Conservation (phyloP, 1,140 invertebrate genomes). For the Whitmania pigra region DNA sequence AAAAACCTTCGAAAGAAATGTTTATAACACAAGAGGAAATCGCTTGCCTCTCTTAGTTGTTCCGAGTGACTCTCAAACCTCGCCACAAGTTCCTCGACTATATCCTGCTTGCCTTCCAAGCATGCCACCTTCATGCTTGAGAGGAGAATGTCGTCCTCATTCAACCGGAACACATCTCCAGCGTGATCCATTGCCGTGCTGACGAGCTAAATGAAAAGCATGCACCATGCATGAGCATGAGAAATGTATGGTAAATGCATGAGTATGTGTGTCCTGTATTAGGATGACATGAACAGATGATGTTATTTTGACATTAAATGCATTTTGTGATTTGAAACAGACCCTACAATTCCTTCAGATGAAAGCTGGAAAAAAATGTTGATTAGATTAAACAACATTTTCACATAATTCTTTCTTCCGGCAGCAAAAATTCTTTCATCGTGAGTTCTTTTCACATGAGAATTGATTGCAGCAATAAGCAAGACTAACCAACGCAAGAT, state of each 20-base stretch:
- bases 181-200: constrained; percentile 46
- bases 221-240: neutral
- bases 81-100: constrained; percentile 65
- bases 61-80: constrained; percentile 79
- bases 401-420: too few species aligned
- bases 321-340: too few species aligned
- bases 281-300: too few species aligned
- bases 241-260: too few species aligned
- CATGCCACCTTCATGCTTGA: constrained; percentile 63
- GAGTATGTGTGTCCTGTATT: too few species aligned
- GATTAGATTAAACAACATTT: too few species aligned
- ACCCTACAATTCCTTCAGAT: too few species aligned
- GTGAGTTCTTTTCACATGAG: neutral
- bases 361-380: too few species aligned
- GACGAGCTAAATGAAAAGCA: constrained; percentile 36
- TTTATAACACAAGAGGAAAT: too few species aligned
- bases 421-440: neutral
- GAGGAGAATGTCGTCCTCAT: constrained; percentile 59
- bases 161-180: constrained; percentile 51
- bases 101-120: constrained; percentile 61
- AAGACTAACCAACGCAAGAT: neutral
- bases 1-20: too few species aligned
- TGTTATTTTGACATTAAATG: too few species aligned
- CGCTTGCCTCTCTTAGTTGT: constrained; percentile 71
- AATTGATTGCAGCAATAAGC: neutral